Percentiles rank a stretch among this genome's conserved stretches.
Evolutionary conservation across 2,797 vertebrate genomes (phyloP).

Genomic region (Pristis pectinata): DNA sequence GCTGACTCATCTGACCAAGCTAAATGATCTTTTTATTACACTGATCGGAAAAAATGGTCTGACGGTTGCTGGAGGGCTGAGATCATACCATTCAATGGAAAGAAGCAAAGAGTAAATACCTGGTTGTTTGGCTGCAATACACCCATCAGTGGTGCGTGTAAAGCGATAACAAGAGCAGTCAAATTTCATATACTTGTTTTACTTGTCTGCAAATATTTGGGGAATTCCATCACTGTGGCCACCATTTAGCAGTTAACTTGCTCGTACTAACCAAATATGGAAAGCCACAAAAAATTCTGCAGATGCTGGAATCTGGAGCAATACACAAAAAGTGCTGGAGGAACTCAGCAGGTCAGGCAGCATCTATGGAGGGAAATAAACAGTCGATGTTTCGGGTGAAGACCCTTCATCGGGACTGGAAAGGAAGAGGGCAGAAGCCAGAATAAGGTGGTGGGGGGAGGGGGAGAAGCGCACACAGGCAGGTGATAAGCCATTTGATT

Average conservation of each 20-base stretch:
- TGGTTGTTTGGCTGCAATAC: background rate
- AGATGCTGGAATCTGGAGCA: too few species aligned
- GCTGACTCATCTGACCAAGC: background rate
- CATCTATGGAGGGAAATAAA: too few species aligned
- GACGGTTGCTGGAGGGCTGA: background rate
- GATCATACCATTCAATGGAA: background rate
- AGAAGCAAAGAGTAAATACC: background rate
- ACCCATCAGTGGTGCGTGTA: background rate
- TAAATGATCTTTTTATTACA: background rate
- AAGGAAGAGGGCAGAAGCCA: too few species aligned
- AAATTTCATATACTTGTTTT: background rate
- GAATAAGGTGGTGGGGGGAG: too few species aligned
- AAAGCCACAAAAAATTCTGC: too few species aligned
- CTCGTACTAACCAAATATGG: background rate
- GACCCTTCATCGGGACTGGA: too few species aligned
- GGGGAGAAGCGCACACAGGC: too few species aligned
- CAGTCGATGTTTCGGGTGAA: too few species aligned
- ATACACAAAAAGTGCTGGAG: too few species aligned
- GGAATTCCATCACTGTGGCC: background rate
- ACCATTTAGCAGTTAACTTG: background rate
- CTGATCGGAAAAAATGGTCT: background rate
- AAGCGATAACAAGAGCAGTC: background rate
- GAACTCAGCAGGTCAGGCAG: too few species aligned
- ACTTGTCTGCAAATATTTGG: constrained; percentile 17
- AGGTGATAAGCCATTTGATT: background rate